These are phyloP conservation scores for Pentalonia nigronervosa DNA, from an alignment of 1,140 invertebrate genomes.

Conservation along the genomic window DNA sequence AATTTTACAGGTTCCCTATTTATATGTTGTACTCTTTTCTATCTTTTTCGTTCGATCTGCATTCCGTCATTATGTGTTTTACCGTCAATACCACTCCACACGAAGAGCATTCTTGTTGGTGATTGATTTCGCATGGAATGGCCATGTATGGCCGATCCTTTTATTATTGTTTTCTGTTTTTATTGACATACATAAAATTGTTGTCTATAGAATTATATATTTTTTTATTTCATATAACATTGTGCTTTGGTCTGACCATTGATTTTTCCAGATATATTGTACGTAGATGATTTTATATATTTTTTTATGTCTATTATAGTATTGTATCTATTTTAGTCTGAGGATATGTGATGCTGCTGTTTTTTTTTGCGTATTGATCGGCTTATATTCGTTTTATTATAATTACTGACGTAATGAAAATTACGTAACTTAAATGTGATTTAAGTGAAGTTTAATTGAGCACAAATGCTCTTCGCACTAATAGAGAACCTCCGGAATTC, in stretches of 20 bases:
- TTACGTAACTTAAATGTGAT: background rate
- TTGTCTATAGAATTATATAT: background rate
- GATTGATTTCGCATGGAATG: background rate
- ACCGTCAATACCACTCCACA: background rate
- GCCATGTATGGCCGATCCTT: background rate
- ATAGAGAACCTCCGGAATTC: background rate
- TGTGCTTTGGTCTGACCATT: background rate
- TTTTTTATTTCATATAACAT: background rate
- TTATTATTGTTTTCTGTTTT: background rate
- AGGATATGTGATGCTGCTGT: background rate
- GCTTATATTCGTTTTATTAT: background rate
- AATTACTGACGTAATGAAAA: background rate
- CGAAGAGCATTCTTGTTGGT: no score
- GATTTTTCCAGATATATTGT: background rate
- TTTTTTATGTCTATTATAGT: background rate
- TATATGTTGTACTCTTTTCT: background rate
- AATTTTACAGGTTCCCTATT: no score
- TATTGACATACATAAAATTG: background rate
- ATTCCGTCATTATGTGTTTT: background rate
- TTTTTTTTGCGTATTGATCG: background rate
- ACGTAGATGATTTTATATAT: background rate
- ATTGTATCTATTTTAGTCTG: background rate
- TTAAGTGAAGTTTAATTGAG: background rate
- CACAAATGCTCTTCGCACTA: background rate
- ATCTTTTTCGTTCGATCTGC: background rate